Evolutionary conservation across 2,113 vertebrate species (phyloP).

Genomic region (Festucalex cinctus): DNA sequence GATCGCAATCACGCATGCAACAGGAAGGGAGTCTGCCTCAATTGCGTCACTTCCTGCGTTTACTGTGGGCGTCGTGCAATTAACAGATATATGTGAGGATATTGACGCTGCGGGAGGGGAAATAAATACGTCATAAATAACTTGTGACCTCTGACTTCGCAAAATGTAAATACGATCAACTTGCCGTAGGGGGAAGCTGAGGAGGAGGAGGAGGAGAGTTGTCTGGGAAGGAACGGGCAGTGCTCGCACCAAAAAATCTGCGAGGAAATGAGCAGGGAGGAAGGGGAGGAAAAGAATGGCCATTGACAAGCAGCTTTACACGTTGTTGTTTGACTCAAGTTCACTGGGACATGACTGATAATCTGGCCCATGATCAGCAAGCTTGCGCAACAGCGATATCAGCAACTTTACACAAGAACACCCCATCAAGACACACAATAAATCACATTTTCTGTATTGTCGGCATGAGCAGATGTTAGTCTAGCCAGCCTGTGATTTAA

Average conservation of each 20-base stretch:
- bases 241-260: slow-evolving; percentile 28
- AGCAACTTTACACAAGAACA: background rate
- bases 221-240: slow-evolving; percentile 30
- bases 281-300: slow-evolving; percentile 23
- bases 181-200: background rate
- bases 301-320: slow-evolving; percentile 4
- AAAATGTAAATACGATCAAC: background rate
- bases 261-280: slow-evolving; percentile 34
- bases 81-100: background rate
- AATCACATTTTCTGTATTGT: background rate
- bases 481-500: background rate
- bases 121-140: too few species aligned
- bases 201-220: slow-evolving; percentile 8
- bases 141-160: background rate
- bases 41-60: background rate
- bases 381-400: background rate
- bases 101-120: background rate
- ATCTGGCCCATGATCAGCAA: slow-evolving; percentile 9
- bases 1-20: slow-evolving; percentile 45
- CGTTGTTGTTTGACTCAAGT: slow-evolving; percentile 17
- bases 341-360: slow-evolving; percentile 10
- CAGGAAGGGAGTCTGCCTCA: slow-evolving; percentile 30
- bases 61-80: background rate
- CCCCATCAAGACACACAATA: background rate
- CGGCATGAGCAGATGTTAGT: background rate